Base-by-base conservation (phyloP, 2,797 vertebrate genomes). In the Aselliscus stoliczkanus region DNA sequence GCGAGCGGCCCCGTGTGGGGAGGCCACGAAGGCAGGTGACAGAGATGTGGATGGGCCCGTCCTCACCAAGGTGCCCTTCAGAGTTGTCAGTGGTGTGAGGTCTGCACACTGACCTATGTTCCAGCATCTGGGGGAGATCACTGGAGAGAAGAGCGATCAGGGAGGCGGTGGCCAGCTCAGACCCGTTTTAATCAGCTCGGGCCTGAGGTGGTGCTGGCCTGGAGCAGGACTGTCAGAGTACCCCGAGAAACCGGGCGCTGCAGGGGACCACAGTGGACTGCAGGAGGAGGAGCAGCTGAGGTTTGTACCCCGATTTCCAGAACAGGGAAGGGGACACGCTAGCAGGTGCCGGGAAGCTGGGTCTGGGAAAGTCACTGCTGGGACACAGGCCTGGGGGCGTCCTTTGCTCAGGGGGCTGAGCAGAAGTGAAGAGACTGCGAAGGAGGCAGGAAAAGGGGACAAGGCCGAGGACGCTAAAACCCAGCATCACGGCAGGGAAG, bases 151-250 rank as follows among this genome's bases (percentile, higher is more conserved):
- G 25, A 50, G 23, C 13, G 3, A 31, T 23, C 5, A 17, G 47
- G 34, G 27, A 39, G 72, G 31, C 25, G 17, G 37, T 29, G 58
- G 27, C 47, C 54, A 17, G 13, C 69, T 3, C 2, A 7, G 15
- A 34, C 52, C 20, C 10, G 0, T 10, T 17, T 39, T 9, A 13
- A 62, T 62, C 11, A 2, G 44, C 44, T 10, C 1, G 2, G 47
- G 50, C 52, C 31, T 0, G 4, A 70, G 60, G 20, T 0, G 0
- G 54, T 0, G 5, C 8, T 5, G 69, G 77, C 31, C 47, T 9
- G n/a, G 65, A 37, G 4, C 4, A 31, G 37, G 64, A 25, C 39
- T 21, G 25, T 29, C 31, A 21, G 60, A 44, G 15, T 1, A 8
- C 34, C 34, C 3, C 5, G 34, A 44, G 62, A 82, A 15, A 18